A percentile compares a stretch with the other conserved stretches of the same genome.
Conservation (phyloP, 2,797 vertebrate genomes). For the Myioborus melanocephalus region DNA sequence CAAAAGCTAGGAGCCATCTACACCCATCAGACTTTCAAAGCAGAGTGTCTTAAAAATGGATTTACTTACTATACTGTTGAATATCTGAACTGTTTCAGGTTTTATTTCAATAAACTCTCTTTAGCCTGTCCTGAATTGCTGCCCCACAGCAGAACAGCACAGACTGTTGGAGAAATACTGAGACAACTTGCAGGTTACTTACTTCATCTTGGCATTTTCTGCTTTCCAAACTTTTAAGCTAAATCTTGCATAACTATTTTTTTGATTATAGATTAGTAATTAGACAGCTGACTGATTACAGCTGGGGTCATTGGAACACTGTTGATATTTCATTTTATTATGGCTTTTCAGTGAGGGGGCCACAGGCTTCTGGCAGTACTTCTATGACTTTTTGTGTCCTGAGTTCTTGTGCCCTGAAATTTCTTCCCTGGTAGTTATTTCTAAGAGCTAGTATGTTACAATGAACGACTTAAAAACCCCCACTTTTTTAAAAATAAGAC, state of each 20-base stretch:
- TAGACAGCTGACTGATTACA: not conserved
- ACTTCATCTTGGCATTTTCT: not conserved
- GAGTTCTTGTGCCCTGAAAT: not conserved
- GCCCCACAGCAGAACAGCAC: not conserved
- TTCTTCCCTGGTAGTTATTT: not conserved
- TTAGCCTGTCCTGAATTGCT: not conserved
- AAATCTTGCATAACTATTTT: not conserved
- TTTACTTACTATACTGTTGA: not conserved
- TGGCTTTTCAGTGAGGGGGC: not conserved
- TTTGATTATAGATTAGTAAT: not conserved
- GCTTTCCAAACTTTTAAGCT: not conserved
- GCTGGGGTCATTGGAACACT: not conserved
- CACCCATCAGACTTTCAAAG: not conserved
- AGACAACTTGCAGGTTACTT: not conserved
- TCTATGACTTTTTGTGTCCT: not conserved
- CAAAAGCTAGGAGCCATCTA: not conserved
- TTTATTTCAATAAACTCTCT: not conserved
- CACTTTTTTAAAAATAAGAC: not conserved
- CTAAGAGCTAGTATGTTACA: not conserved
- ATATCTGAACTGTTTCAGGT: not conserved
- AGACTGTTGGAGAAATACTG: not conserved
- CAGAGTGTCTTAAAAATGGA: not conserved
- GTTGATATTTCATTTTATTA: not conserved
- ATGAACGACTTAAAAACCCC: rapidly evolving
- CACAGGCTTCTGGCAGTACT: not conserved